Evolutionary conservation across 92 coral and sea anemone species (phyloP).

Genomic region (Virgularia gustaviana): DNA sequence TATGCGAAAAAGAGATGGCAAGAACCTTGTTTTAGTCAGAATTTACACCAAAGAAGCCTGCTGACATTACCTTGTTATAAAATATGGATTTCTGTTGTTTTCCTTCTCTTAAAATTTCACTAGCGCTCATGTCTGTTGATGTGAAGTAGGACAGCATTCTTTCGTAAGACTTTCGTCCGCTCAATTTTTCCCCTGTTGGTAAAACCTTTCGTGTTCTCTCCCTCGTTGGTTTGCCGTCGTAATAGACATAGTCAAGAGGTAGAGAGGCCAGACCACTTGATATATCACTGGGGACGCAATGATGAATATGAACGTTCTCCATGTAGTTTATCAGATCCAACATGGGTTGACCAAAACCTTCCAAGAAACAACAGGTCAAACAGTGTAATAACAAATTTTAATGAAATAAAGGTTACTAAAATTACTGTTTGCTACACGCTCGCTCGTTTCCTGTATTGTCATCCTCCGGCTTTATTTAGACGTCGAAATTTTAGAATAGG

Average conservation of each 20-base stretch:
- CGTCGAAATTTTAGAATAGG: no score
- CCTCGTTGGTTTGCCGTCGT: conserved; percentile 62
- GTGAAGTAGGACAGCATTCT: conserved; percentile 77
- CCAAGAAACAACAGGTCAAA: no score
- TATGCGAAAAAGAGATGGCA: no score
- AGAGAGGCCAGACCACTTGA: conserved; percentile 81
- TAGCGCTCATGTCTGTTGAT: conserved; percentile 65
- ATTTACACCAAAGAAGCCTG: not conserved
- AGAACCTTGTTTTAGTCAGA: no score
- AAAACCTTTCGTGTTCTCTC: conserved; percentile 57
- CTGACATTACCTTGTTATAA: conserved; percentile 60
- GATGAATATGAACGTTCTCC: conserved; percentile 75
- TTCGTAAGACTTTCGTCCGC: conserved; percentile 68
- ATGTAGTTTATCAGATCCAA: conserved; percentile 65
- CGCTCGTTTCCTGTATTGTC: no score
- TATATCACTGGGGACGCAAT: conserved; percentile 79
- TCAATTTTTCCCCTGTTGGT: conserved; percentile 69
- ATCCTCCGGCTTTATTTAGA: no score
- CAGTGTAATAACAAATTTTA: no score
- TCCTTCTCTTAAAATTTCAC: conserved; percentile 65
- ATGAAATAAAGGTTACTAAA: no score
- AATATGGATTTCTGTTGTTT: conserved; percentile 58
- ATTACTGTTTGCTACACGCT: no score
- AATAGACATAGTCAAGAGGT: conserved; percentile 74
- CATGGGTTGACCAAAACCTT: conserved; percentile 72